Evolutionary conservation across 2,888 invertebrate genomes (phyloP), one percentile per base, ranked within the genome.

Genomic region (Spisula solida): DNA sequence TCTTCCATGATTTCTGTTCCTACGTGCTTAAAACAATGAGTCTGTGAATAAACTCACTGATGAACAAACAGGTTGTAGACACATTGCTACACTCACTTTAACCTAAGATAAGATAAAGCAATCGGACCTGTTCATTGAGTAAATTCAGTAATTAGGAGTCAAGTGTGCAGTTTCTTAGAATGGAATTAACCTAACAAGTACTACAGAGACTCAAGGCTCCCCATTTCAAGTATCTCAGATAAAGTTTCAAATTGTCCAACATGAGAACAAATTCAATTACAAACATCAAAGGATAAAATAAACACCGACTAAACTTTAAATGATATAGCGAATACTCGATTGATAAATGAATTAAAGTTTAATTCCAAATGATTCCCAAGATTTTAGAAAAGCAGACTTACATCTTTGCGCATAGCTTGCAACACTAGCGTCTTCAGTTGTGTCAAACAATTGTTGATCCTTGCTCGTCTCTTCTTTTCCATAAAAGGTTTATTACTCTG

Each of bases 401-500:
- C 96, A 94, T 96, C 96, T 94, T 96, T 96, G 89, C 96, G 95
- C 92, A 96, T 95, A 10, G 96, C 96, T 88, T 96, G 95, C 51
- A 96, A 92, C 1, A 96, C 95, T 66, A 96, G 89, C 14, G 94
- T 90, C 88, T 96, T 96, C 70, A 96, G 94, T 84, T 96, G 95
- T 14, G 94, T 91, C 20, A 96, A 93, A 88, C 96, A 96, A 60
- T 94, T 95, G 91, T 96, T 96, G 85, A 96, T 96, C 66, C 96
- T 87, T 6, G 95, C 95, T 80, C 96, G 86, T 75, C 96, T 85
- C 66, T 95, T 92, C 92, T 95, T 96, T 88, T 96, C 96, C 96
- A 96, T 96, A 87, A 96, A 92, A 1, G 96, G 96, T 81, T 96
- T 96, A 89, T 96, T 96, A 79, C 95, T 95, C 96, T 96, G 94